Evolutionary conservation across 2,888 invertebrate species (phyloP).

Genomic region (Xylophagus ater): DNA sequence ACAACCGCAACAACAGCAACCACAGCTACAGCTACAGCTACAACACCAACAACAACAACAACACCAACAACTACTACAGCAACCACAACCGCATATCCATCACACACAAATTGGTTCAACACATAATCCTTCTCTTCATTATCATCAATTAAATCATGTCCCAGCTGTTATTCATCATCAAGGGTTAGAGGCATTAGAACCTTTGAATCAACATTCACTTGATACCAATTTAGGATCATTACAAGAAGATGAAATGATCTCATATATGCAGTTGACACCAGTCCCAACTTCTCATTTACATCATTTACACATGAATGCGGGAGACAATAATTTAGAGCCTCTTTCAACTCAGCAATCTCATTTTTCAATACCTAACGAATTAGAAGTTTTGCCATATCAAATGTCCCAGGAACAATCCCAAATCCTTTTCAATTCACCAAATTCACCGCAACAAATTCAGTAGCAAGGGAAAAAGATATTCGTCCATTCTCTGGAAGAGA

Average conservation of each 20-base stretch:
- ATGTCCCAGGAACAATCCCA: slow-evolving; percentile 40
- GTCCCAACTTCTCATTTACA: slow-evolving; percentile 22
- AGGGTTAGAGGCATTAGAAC: slow-evolving; percentile 7
- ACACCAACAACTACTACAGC: slow-evolving; percentile 6
- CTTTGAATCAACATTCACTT: slow-evolving; percentile 15
- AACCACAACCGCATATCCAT: neutral
- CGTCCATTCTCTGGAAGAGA: no score
- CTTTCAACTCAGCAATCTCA: slow-evolving; percentile 22
- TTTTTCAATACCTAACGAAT: slow-evolving; percentile 29
- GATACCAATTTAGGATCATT: slow-evolving; percentile 15
- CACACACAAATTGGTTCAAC: neutral
- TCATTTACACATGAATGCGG: slow-evolving; percentile 32
- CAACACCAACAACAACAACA: neutral
- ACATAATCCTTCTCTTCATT: neutral
- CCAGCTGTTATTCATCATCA: no score
- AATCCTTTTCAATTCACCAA: slow-evolving; percentile 34
- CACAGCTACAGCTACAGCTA: no score
- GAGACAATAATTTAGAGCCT: slow-evolving; percentile 17
- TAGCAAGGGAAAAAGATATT: no score
- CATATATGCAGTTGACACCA: slow-evolving; percentile 35
- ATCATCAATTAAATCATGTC: no score
- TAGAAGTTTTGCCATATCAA: slow-evolving; percentile 39
- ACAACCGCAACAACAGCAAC: no score
- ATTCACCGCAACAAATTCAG: slow-evolving; percentile 21
- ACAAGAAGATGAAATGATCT: slow-evolving; percentile 33